A percentile compares a stretch with the other conserved stretches of the same genome.
These are phyloP conservation scores for Lampropteryx suffumata DNA, from an alignment of 2,888 invertebrate species.

Conservation along the genomic window DNA sequence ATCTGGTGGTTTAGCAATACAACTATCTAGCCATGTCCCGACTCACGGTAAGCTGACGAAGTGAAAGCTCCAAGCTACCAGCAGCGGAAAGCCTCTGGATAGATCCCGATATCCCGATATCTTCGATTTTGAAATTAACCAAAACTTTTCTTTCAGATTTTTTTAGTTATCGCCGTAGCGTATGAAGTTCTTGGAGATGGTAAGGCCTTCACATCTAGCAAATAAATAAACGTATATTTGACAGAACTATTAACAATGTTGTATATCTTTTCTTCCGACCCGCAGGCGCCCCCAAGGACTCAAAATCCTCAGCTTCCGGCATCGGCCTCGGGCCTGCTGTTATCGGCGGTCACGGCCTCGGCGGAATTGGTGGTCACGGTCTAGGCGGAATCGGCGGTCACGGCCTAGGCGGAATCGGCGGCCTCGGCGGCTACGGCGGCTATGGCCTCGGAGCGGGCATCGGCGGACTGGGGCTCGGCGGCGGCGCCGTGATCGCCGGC, in stretches of 20 bases:
- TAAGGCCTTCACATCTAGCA: constrained; percentile 41
- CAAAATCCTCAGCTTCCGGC: constrained; percentile 29
- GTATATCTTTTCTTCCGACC: background rate
- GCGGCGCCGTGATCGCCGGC: constrained; percentile 35
- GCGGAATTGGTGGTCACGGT: constrained; percentile 35
- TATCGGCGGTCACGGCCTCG: constrained; percentile 35
- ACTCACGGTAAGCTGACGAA: constrained; percentile 66
- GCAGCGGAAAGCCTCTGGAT: too few relatives aligned
- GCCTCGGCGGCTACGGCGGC: constrained; percentile 27
- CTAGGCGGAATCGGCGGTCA: constrained; percentile 38
- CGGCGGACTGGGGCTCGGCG: constrained; percentile 33
- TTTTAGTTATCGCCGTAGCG: constrained; percentile 74
- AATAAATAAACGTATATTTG: background rate
- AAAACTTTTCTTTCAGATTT: constrained; percentile 57
- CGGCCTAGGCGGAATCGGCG: constrained; percentile 36
- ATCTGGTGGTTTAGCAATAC: constrained; percentile 52
- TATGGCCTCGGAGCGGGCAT: constrained; percentile 27
- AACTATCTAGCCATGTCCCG: constrained; percentile 62
- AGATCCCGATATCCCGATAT: background rate
- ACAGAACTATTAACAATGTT: background rate
- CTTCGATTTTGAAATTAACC: constrained; percentile 1
- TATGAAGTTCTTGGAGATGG: constrained; percentile 69
- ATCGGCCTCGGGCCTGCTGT: constrained; percentile 24
- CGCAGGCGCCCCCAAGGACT: constrained; percentile 37
- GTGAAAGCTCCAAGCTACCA: too few relatives aligned